A percentile compares a stretch with the other conserved stretches of the same genome.
Conservation (phyloP, 2,888 invertebrate genomes). For the Eristalinus sepulchralis region DNA sequence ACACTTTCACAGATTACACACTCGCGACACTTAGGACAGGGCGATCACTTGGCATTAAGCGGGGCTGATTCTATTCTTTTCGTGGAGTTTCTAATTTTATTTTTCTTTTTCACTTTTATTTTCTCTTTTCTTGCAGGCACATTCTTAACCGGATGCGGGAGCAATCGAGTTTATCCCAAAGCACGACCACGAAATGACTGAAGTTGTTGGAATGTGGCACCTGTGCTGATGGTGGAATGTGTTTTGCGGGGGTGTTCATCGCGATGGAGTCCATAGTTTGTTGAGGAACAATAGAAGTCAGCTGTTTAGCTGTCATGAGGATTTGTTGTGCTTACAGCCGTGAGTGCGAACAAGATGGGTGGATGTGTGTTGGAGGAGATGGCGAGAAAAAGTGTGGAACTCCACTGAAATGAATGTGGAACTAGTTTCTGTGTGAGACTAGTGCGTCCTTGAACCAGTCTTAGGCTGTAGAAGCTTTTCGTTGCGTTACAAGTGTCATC, state of each 20-base stretch:
- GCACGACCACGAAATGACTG: slow-evolving; percentile 53
- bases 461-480: neutral
- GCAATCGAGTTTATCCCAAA: neutral
- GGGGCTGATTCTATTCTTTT: neutral
- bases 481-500: neutral
- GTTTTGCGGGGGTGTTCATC: slow-evolving; percentile 8
- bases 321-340: neutral
- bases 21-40: neutral
- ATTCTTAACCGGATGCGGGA: neutral
- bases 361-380: neutral
- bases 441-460: neutral
- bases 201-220: slow-evolving; percentile 26
- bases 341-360: slow-evolving; percentile 15
- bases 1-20: neutral
- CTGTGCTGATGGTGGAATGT: slow-evolving; percentile 23
- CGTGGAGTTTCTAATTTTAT: neutral
- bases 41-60: neutral
- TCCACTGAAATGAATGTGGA: neutral
- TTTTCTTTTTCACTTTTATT: slow-evolving; percentile 1
- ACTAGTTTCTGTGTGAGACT: slow-evolving; percentile 1
- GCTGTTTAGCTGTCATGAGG: slow-evolving; percentile 53
- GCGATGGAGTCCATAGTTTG: slow-evolving; percentile 13
- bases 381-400: neutral
- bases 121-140: slow-evolving; percentile 31
- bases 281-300: slow-evolving; percentile 34